Evolutionary conservation across 2,888 invertebrate genomes (phyloP).

Genomic region (Epinotia ramella): DNA sequence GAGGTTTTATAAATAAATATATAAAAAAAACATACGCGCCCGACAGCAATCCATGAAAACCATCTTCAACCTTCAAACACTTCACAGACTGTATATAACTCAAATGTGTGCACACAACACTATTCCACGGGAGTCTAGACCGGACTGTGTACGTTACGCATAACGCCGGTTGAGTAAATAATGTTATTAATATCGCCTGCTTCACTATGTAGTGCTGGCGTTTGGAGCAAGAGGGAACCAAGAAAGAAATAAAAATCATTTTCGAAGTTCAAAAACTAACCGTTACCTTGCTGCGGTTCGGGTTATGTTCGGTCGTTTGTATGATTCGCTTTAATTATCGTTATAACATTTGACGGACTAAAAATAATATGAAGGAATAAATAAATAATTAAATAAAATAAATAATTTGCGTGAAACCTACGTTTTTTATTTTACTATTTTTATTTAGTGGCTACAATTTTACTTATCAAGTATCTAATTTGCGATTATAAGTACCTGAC

Average conservation of each 20-base stretch:
- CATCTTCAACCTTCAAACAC: constrained; percentile 55
- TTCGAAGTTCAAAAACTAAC: too few species aligned
- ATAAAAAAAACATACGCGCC: constrained; percentile 57
- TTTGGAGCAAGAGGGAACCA: constrained; percentile 42
- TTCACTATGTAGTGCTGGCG: constrained; percentile 56
- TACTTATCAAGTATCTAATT: too few species aligned
- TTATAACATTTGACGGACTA: too few species aligned
- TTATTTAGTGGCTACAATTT: too few species aligned
- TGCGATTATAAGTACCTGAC: too few species aligned
- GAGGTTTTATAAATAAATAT: neutral
- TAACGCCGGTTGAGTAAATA: constrained; percentile 58
- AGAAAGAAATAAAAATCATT: neutral
- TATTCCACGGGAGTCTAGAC: constrained; percentile 32
- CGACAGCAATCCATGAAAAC: constrained; percentile 78
- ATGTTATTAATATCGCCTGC: constrained; percentile 73
- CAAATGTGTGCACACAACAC: neutral
- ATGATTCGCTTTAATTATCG: too few species aligned
- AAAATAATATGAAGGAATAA: too few species aligned
- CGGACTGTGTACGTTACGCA: constrained; percentile 39
- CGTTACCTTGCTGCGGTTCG: too few species aligned
- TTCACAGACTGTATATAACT: constrained; percentile 33
- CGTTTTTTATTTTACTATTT: too few species aligned
- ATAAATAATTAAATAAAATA: too few species aligned
- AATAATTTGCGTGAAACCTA: too few species aligned
- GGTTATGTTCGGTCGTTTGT: too few species aligned